Percentiles rank a stretch among this genome's conserved stretches.
Conservation (phyloP, 2,113 vertebrate genomes). For the Thunnus thynnus region DNA sequence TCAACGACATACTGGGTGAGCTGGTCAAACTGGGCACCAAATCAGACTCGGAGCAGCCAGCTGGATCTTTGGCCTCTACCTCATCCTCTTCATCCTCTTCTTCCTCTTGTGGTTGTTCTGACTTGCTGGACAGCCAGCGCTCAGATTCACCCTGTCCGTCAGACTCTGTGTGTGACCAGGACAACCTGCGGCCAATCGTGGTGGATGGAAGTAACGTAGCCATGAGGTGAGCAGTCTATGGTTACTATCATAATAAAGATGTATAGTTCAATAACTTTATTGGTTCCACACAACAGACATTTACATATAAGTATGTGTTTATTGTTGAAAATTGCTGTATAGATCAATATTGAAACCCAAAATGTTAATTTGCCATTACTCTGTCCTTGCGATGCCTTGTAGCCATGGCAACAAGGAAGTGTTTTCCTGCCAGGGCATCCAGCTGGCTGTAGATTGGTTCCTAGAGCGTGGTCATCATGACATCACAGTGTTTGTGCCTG, state of each 20-base stretch:
- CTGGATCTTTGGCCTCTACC: constrained; percentile 80
- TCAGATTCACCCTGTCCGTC: constrained; percentile 91
- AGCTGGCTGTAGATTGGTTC: constrained; percentile 97
- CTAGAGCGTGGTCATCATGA: constrained; percentile 95
- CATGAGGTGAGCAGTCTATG: constrained; percentile 91
- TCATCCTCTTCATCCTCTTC: constrained; percentile 75
- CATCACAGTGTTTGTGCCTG: constrained; percentile 97
- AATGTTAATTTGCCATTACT: neutral
- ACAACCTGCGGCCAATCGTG: constrained; percentile 95
- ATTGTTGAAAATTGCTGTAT: neutral
- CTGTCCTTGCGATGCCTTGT: constrained; percentile 48
- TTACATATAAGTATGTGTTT: neutral
- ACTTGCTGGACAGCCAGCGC: constrained; percentile 88
- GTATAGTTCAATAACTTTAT: neutral
- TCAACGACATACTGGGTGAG: constrained; percentile 97
- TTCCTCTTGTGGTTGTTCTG: constrained; percentile 85
- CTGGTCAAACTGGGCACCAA: constrained; percentile 97
- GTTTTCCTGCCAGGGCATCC: constrained; percentile 98
- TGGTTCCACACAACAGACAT: neutral
- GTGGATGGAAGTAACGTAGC: constrained; percentile 98
- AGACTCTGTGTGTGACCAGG: constrained; percentile 88
- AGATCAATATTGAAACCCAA: neutral
- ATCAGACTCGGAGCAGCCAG: constrained; percentile 88
- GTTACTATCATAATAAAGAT: neutral
- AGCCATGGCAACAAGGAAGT: constrained; percentile 99